phyloP scores from a whole-genome alignment of 2,888 invertebrate genomes.

The Drosophila anomelani region DNA sequence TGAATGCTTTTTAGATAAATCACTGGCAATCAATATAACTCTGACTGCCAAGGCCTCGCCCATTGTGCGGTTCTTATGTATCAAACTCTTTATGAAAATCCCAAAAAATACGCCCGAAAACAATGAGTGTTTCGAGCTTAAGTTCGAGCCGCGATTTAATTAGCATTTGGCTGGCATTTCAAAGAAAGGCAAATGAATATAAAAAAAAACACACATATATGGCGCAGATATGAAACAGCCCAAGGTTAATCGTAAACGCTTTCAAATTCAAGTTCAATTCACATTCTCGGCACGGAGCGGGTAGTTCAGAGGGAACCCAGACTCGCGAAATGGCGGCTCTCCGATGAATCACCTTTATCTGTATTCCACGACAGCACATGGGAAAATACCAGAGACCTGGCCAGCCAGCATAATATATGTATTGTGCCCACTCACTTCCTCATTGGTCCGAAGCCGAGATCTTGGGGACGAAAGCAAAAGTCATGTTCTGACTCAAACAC shows the following conservation, averaged over 20 bases:
- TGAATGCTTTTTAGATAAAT: slow-evolving; percentile 66
- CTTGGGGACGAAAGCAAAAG: slow-evolving; percentile 40
- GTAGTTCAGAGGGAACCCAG: slow-evolving; percentile 2
- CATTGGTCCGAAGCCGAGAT: slow-evolving; percentile 23
- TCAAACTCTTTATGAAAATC: slow-evolving; percentile 1
- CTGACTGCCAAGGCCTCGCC: slow-evolving; percentile 69
- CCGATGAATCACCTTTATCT: slow-evolving; percentile 28
- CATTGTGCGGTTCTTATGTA: slow-evolving; percentile 48
- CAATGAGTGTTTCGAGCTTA: slow-evolving; percentile 55
- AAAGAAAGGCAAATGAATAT: slow-evolving; percentile 51
- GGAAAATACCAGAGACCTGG: slow-evolving; percentile 29
- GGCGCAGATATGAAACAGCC: slow-evolving; percentile 16
- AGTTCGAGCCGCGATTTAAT: slow-evolving; percentile 60
- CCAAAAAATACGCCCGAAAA: slow-evolving; percentile 23
- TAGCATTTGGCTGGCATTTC: slow-evolving; percentile 57
- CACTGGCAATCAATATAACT: slow-evolving; percentile 24
- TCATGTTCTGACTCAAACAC: slow-evolving; percentile 41
- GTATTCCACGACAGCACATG: slow-evolving; percentile 32
- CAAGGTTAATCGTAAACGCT: slow-evolving; percentile 59
- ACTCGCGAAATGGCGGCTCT: slow-evolving; percentile 1
- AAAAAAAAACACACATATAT: slow-evolving; percentile 46
- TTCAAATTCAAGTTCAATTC: slow-evolving; percentile 75
- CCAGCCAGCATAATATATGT: slow-evolving; percentile 12
- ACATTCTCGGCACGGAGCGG: slow-evolving; percentile 56
- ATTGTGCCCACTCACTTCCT: slow-evolving; percentile 49